Conservation (phyloP, 2,888 invertebrate species). For the Nomada flava region DNA sequence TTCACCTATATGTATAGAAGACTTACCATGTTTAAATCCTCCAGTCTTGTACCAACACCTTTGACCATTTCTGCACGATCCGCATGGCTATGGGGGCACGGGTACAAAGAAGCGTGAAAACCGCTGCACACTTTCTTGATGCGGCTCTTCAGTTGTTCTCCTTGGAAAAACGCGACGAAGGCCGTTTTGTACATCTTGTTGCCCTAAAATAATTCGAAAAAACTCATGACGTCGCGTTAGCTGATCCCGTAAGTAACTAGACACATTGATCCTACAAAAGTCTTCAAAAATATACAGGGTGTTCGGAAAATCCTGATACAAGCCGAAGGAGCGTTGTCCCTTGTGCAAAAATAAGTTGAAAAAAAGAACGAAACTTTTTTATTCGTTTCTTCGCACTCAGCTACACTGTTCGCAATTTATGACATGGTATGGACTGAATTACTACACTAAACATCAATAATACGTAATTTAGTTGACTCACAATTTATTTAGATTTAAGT, state of each 20-base stretch:
- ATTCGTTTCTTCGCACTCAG: too few relatives aligned
- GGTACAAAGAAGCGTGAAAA: conserved; percentile 96
- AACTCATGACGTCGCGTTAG: conserved; percentile 15
- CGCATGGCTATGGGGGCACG: conserved; percentile 93
- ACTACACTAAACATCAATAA: too few relatives aligned
- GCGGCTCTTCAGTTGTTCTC: conserved; percentile 94
- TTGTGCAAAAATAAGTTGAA: too few relatives aligned
- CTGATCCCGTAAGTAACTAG: background rate
- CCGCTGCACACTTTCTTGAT: conserved; percentile 97
- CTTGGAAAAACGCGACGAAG: conserved; percentile 96
- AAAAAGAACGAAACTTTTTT: too few relatives aligned
- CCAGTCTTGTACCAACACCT: conserved; percentile 94
- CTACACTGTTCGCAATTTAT: too few relatives aligned
- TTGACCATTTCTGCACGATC: conserved; percentile 96
- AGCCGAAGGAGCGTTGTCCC: too few relatives aligned
- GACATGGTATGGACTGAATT: too few relatives aligned
- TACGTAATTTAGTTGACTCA: too few relatives aligned
- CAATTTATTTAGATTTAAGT: too few relatives aligned
- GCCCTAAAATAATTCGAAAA: conserved; percentile 86
- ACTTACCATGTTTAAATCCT: conserved; percentile 92
- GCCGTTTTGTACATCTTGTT: conserved; percentile 95
- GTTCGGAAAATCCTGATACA: too few relatives aligned
- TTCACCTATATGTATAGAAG: background rate
- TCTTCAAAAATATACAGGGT: too few relatives aligned
- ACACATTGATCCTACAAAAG: too few relatives aligned